Evolutionary conservation across 2,113 vertebrate genomes (phyloP), one percentile per base, ranked within the genome.

Genomic region (Riparia riparia): DNA sequence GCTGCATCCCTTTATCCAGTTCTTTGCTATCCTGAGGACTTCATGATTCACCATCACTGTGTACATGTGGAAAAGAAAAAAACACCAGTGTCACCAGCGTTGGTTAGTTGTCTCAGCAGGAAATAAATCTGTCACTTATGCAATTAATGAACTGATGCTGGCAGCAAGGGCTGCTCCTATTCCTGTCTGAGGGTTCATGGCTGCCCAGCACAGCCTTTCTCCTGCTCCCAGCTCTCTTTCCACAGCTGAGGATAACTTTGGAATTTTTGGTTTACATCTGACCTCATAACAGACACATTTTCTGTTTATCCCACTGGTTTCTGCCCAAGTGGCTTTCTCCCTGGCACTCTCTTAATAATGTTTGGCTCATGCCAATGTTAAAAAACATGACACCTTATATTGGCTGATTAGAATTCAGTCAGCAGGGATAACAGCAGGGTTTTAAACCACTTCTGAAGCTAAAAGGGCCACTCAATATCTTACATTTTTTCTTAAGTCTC

Each of bases 21-120:
- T 68, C 95, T 91, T 61, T 61, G 57, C 65, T 32, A 17, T 86
- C 91, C 73, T 89, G 42, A 78, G 72, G 54, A 56, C 21, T 68
- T 98, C 95, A 98, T 70, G 97, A 96, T 96, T 98, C 98, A 44
- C 39, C 94, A 49, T 98, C 98, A 57, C 98, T 98, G 96, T 3
- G 17, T 56, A 45, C 41, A 84, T 6, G 32, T 41, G 44, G 49
- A 91, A 95, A 93, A 94, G 45, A 72, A 86, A 78, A 77, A 60
- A 44, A 66, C 26, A 82, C 44, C 5, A 49, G 14, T 56, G 82
- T 94, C 64, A 45, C 37, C 37, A 37, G 37, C 37, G 37, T 37
- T 37, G 37, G 24, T 87, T 60, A 31, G 64, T 90, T 82, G 20
- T 63, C 45, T 89, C 68, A 32, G 49, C 19, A 89, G 25, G 29